These are phyloP conservation scores for Ovibos moschatus DNA, from an alignment of 2,113 vertebrate genomes.

Conservation along the genomic window DNA sequence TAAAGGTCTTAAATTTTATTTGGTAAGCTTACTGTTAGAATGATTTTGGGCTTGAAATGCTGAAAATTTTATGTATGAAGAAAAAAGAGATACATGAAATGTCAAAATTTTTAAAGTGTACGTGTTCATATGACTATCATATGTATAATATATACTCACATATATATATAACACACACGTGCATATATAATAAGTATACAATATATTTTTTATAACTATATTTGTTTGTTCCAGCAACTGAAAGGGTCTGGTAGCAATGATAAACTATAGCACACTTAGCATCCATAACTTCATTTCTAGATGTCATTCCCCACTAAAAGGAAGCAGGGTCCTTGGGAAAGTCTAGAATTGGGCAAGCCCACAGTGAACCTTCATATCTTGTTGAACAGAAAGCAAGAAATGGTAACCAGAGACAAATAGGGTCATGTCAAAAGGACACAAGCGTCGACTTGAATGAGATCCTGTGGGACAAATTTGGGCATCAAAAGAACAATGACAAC, in stretches of 20 bases:
- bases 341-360: neutral
- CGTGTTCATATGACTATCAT: neutral
- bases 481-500: neutral
- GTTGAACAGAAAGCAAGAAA: slow-evolving; percentile 1
- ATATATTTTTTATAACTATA: neutral
- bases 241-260: neutral
- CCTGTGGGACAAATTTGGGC: neutral
- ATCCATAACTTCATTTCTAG: neutral
- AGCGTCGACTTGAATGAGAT: neutral
- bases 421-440: neutral
- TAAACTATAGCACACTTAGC: neutral
- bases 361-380: neutral
- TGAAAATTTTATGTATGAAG: neutral
- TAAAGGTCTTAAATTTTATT: neutral
- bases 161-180: neutral
- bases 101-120: neutral
- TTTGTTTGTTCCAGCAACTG: neutral
- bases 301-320: neutral
- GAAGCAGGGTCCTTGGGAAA: neutral
- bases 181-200: neutral
- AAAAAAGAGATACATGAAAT: neutral
- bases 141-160: neutral
- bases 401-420: neutral
- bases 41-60: neutral
- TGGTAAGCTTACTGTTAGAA: neutral